Evolutionary conservation across 2,797 vertebrate genomes (phyloP).

Genomic region (Danionella dracula): DNA sequence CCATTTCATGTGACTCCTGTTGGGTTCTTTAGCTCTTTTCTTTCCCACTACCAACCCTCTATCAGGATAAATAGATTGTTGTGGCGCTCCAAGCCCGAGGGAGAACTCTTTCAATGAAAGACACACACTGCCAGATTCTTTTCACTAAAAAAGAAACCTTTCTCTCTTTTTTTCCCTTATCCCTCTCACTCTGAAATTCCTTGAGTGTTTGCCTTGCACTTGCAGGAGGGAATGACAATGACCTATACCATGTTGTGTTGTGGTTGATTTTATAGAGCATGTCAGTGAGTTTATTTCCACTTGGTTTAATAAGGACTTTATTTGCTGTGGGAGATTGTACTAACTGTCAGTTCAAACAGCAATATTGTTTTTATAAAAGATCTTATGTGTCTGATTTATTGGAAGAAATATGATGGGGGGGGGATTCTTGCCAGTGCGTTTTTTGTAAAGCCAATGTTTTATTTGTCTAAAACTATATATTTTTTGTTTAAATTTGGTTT

Average conservation of each 20-base stretch:
- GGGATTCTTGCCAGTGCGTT: too few relatives aligned
- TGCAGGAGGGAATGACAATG: conserved; percentile 71
- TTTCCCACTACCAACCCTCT: conserved; percentile 59
- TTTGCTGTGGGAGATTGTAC: conserved; percentile 29
- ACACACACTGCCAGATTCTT: conserved; percentile 62
- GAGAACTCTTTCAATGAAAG: conserved; percentile 59
- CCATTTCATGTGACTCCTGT: conserved; percentile 56
- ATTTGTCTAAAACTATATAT: too few relatives aligned
- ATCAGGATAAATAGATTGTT: conserved; percentile 63
- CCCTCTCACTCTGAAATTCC: conserved; percentile 59
- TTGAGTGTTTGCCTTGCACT: conserved; percentile 60
- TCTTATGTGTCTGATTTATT: too few relatives aligned
- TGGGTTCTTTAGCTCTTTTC: conserved; percentile 54
- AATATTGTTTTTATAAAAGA: background rate
- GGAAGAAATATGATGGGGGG: too few relatives aligned
- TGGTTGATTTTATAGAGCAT: conserved; percentile 47
- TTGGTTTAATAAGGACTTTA: conserved; percentile 56
- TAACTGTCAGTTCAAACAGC: background rate
- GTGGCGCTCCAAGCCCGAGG: conserved; percentile 64
- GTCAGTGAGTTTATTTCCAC: conserved; percentile 49
- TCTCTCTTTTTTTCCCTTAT: background rate
- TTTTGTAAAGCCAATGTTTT: too few relatives aligned
- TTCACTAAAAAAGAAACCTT: too few relatives aligned
- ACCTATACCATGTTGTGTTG: conserved; percentile 57
- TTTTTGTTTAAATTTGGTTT: too few relatives aligned